Base-by-base conservation (phyloP, 1,140 invertebrate species). In the Ostrea denselamellosa region DNA sequence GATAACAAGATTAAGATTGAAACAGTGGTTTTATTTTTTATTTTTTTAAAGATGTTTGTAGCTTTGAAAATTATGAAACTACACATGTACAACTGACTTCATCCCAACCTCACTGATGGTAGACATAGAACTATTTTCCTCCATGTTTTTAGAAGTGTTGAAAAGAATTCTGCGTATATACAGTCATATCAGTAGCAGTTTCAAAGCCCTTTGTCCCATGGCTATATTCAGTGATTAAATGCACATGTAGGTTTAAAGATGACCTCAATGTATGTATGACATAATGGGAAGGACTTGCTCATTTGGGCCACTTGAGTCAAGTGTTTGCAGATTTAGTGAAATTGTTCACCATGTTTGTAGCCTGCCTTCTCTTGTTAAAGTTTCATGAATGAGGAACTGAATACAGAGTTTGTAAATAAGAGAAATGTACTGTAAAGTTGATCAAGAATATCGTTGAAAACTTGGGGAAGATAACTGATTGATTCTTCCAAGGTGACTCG, bases 271-370 rank as follows among this genome's bases (percentile, higher is more conserved):
- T 62, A 19, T 28, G 8, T 77, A 34, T 77, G 68, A 77, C 68
- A 77, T 77, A 77, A 77, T 22, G 68, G 68, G 68, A 77, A 77
- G 68, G 68, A 77, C 28, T 77, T 77, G 25, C 68, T 28, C 68
- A 28, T 77, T 5, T 10, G 65, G 68, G 28, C 12, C 28, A 77
- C 68, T 77, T 77, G 10, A 34, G 22, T 77, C 25, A 77, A 77
- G 68, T 77, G 68, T 77, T 77, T 34, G 22, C 68, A 77, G 68
- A 77, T 28, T 77, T 22, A 71, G 65, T n/a, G n/a, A n/a, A n/a
- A n/a, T 22, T 77, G 68, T 77, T 77, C 28, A 77, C 68, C 58
- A 62, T 62, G 58, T 62, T 62, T 77, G 28, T 77, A 34, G 68
- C 17, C 28, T 14, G 68, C 17, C 28, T 14, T 12, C 25, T 77